These are phyloP conservation scores for Anastrepha ludens DNA, from an alignment of 1,140 invertebrate species.

Conservation along the genomic window DNA sequence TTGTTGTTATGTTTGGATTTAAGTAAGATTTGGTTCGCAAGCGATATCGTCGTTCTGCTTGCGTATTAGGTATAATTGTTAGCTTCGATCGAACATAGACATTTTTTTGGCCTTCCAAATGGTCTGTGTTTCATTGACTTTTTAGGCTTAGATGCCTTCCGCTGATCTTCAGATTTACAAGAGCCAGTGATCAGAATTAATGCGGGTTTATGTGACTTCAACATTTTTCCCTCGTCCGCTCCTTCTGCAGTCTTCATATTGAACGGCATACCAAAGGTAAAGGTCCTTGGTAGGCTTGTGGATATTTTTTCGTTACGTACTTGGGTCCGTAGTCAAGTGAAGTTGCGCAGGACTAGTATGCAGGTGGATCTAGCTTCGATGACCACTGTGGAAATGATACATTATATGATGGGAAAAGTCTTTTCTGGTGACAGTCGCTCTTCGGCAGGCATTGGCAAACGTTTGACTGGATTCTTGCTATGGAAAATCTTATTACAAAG, in stretches of 20 bases:
- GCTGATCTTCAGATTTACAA: not conserved
- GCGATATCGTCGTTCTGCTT: not conserved
- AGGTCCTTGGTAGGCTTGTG: constrained; percentile 2
- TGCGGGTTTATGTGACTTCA: constrained; percentile 19
- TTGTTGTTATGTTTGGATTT: constrained; percentile 3
- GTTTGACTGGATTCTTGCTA: too few species aligned
- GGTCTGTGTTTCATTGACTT: constrained; percentile 1
- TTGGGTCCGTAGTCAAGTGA: not conserved
- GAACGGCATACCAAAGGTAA: not conserved
- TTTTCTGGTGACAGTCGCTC: too few species aligned
- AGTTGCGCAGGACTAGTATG: too few species aligned
- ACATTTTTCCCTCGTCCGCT: not conserved
- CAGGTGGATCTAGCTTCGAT: too few species aligned
- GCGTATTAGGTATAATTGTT: not conserved
- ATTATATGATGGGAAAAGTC: too few species aligned
- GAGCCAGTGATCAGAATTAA: not conserved
- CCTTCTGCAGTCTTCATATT: not conserved
- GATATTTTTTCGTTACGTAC: not conserved
- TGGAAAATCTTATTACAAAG: too few species aligned
- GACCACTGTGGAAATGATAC: too few species aligned
- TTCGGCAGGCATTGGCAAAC: too few species aligned
- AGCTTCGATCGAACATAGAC: not conserved
- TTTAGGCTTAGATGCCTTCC: not conserved
- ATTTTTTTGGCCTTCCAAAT: not conserved
- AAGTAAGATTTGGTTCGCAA: not conserved